Percentiles rank a stretch among this genome's conserved stretches.
phyloP scores from a whole-genome alignment of 2,888 invertebrate genomes.

The Acanthosepion lycidas region DNA sequence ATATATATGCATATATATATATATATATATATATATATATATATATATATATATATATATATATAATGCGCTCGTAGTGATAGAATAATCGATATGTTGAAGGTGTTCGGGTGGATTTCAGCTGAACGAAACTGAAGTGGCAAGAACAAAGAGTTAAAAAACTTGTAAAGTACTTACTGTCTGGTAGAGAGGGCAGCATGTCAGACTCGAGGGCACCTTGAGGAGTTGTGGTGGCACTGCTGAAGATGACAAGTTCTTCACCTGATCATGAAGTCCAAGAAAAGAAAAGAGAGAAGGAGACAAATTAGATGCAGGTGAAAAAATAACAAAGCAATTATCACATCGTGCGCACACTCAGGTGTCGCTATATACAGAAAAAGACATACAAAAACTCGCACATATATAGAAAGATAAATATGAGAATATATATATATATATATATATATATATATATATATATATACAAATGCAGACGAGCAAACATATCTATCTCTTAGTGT shows the following conservation, averaged over 20 bases:
- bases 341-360: neutral
- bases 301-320: neutral
- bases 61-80: neutral
- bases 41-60: neutral
- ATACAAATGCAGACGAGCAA: no score
- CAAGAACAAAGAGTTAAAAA: neutral
- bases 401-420: neutral
- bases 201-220: neutral
- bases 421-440: neutral
- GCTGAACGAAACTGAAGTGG: neutral
- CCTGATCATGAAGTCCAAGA: neutral
- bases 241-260: constrained; percentile 33
- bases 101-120: no score
- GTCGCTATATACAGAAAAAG: neutral
- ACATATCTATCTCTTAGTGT: no score
- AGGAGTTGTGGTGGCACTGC: constrained; percentile 21
- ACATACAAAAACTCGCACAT: neutral
- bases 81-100: neutral
- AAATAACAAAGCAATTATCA: constrained; percentile 16
- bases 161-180: constrained; percentile 6
- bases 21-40: no score
- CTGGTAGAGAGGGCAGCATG: constrained; percentile 22
- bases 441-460: neutral
- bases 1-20: no score
- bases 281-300: neutral